Evolutionary conservation across 2,888 invertebrate species (phyloP), one percentile per base, ranked within the genome.

Genomic region (Agonopterix arenella): DNA sequence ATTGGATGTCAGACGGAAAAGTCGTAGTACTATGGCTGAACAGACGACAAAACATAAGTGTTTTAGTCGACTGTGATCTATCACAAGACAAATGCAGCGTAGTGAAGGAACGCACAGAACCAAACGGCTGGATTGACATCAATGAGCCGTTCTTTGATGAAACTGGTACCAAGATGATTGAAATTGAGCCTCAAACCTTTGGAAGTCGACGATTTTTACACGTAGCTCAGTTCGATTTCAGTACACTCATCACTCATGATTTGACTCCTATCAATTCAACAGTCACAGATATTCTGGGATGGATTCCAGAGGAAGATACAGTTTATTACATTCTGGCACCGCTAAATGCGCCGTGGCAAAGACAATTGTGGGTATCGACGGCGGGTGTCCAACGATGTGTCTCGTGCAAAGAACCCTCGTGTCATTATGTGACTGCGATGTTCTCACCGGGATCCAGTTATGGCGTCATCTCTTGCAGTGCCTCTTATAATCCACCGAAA

Each of bases 11-110:
- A 18, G 89, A 92, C 48, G 78, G 90, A 0, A 90, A 92, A 36
- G 71, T 97, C 0, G 80, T 93, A 1, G 93, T 95, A 0, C 90
- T 94, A 4, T 97, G 97, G 94, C 86, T 96, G 50, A 97, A 97
- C 76, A 91, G 98, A 48, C 91, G 95, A 18, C 98, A 98, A 78
- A 98, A 93, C 70, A 65, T 91, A 47, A 90, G 92, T 38, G 79
- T 92, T 16, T 67, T 93, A 43, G 88, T 91, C 10, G 81, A 92
- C 28, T 95, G 95, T 68, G 79, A 90, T 49, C 56, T 89, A 11
- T 66, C 62, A 18, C 64, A 66, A 41, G 79, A 85, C 49, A 81
- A 80, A 57, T 90, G 90, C 59, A 80, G 72, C 46, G 76, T 84
- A 45, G 62, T 85, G 0, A 66, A 84, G 72, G 56, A 89, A 68